phyloP scores from a whole-genome alignment of 2,113 vertebrate genomes.

The Platichthys flesus region DNA sequence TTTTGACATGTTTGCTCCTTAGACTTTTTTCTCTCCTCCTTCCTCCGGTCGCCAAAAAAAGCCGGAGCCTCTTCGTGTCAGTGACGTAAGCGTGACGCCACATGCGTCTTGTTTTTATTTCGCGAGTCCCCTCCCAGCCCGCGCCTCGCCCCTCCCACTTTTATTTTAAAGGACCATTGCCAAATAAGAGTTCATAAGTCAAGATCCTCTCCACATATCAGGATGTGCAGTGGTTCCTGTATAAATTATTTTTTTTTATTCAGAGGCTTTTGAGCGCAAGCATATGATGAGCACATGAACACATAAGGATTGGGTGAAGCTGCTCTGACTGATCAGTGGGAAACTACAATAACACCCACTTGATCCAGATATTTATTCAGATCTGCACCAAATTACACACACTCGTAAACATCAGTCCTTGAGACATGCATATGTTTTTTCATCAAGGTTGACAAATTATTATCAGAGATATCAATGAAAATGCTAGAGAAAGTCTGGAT shows the following conservation, averaged over 20 bases:
- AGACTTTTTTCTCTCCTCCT: slow-evolving; percentile 17
- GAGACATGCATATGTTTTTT: no score
- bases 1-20: slow-evolving; percentile 28
- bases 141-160: slow-evolving; percentile 11
- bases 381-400: no score
- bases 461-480: no score
- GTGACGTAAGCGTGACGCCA: slow-evolving; percentile 68
- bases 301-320: no score
- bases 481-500: no score
- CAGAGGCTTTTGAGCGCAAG: background rate
- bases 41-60: slow-evolving; percentile 38
- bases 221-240: background rate
- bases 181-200: slow-evolving; percentile 3
- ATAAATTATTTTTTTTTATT: background rate
- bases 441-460: no score
- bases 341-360: no score
- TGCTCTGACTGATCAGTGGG: no score
- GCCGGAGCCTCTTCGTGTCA: slow-evolving; percentile 54
- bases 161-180: slow-evolving; percentile 13
- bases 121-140: slow-evolving; percentile 44
- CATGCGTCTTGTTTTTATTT: slow-evolving; percentile 67
- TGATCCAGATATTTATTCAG: no score
- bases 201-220: background rate
- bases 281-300: background rate
- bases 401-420: no score